A percentile compares a stretch with the other conserved stretches of the same genome.
Conservation (phyloP, 2,113 vertebrate species). For the Synchiropus splendidus region DNA sequence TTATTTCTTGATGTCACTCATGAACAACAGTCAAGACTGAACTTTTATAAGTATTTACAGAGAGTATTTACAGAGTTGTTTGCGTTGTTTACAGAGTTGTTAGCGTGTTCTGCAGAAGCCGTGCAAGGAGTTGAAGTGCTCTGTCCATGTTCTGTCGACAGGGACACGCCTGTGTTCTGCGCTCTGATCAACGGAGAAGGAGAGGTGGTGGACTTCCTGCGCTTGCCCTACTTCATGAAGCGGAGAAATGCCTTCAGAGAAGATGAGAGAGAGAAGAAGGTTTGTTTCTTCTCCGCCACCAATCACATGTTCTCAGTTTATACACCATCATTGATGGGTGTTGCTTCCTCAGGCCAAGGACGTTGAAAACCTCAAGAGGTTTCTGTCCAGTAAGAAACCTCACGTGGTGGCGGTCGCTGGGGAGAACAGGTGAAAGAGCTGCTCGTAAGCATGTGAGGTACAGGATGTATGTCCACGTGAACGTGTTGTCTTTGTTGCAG, state of each 20-base stretch:
- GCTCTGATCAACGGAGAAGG: slow-evolving; percentile 92
- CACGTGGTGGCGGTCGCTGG: slow-evolving; percentile 89
- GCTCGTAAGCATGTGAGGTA: too few species aligned
- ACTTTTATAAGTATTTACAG: too few species aligned
- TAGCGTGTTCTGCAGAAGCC: too few species aligned
- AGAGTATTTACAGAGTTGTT: too few species aligned
- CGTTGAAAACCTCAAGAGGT: slow-evolving; percentile 91
- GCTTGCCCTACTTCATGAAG: slow-evolving; percentile 91
- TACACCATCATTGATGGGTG: slow-evolving; percentile 4
- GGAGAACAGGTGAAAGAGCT: slow-evolving; percentile 86
- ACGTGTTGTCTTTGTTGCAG: slow-evolving; percentile 54
- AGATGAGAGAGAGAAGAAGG: slow-evolving; percentile 93
- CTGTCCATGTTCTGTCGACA: slow-evolving; percentile 54
- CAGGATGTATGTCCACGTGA: neutral
- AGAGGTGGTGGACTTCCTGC: slow-evolving; percentile 92
- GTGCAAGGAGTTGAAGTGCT: too few species aligned
- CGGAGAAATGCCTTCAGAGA: slow-evolving; percentile 92
- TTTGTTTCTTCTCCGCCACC: slow-evolving; percentile 25
- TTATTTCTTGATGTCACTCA: too few species aligned
- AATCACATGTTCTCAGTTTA: neutral
- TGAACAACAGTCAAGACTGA: too few species aligned
- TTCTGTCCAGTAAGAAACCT: slow-evolving; percentile 90
- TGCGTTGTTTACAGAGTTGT: too few species aligned
- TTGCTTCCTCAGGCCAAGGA: slow-evolving; percentile 74
- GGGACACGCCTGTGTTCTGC: slow-evolving; percentile 95